Base-by-base conservation (phyloP, 2,797 vertebrate species). In the Sciaenops ocellatus region DNA sequence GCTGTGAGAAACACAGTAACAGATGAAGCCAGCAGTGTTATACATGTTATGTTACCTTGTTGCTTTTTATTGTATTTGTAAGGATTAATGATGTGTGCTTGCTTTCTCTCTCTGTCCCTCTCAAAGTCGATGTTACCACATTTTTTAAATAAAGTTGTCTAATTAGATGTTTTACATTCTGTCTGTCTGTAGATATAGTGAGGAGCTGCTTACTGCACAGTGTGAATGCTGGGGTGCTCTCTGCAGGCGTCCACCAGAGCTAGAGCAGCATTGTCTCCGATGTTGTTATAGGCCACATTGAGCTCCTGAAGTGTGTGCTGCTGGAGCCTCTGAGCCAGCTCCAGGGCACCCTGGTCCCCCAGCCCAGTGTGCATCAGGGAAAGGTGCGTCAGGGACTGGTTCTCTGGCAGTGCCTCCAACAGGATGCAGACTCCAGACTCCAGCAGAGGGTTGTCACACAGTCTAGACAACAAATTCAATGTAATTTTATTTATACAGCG, bases 231-330 rank as follows among this genome's bases (percentile, higher is more conserved):
- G 5, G 94, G 80, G 66, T 99, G 98, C 42, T 93, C 92, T 72
- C 95, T 94, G 93, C 97, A 98, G 79, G 96, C 96, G 4, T 97
- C 95, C 46, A 97, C 97, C 76, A 99, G 92, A 0, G 64, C 86
- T 76, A 98, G 90, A 0, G 98, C 98, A 0, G 96, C 96, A 0
- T 66, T 12, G 79, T 99, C 97, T 0, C 97, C 96, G 3, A 99
- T 96, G 12, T 95, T 95, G 72, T 99, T 99, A 84, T 98, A 98
- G 82, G 98, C 98, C 86, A 99, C 95, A 0, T 99, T 98, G 71
- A 99, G 95, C 86, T 99, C 97, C 94, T 93, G 92, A 2, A 99
- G 94, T 1, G 63, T 59, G 84, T 97, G 97, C 26, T 84, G 47
- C 11, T 91, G 84, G 76, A 99, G 94, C 41, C 82, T 93, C 55